Evolutionary conservation across 2,113 vertebrate genomes (phyloP).

Genomic region (Astur gentilis): DNA sequence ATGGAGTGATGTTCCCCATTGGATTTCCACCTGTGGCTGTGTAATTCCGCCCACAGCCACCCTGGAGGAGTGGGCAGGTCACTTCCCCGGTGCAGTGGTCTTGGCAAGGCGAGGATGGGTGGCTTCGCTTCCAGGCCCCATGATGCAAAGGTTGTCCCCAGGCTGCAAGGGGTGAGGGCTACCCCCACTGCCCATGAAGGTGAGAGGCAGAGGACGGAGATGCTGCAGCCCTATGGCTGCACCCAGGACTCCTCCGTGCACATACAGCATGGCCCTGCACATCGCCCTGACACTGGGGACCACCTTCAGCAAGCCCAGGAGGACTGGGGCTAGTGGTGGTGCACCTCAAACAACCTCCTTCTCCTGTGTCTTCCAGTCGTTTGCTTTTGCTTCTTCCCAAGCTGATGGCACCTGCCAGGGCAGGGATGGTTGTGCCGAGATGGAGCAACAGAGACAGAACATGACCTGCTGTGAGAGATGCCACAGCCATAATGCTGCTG

Average conservation of each 20-base stretch:
- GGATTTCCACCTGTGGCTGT: not conserved
- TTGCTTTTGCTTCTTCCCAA: not conserved
- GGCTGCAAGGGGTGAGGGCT: not conserved
- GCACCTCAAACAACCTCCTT: not conserved
- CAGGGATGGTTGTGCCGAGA: not conserved
- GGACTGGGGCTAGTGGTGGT: not conserved
- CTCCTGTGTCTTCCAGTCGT: accelerated
- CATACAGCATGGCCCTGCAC: no score
- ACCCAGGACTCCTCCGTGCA: not conserved
- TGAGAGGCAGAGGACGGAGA: accelerated
- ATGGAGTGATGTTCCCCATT: not conserved
- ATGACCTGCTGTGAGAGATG: not conserved
- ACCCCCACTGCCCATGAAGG: not conserved
- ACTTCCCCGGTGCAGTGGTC: not conserved
- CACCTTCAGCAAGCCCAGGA: not conserved
- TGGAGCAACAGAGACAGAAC: not conserved
- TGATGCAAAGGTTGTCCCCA: not conserved
- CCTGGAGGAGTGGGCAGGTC: not conserved
- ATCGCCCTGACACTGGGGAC: no score
- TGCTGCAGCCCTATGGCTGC: not conserved
- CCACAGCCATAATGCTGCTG: not conserved
- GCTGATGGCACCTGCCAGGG: not conserved
- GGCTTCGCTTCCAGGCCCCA: not conserved
- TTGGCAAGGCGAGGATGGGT: not conserved
- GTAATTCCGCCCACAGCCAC: not conserved